Evolutionary conservation across 2,797 vertebrate species (phyloP).

Genomic region (Sciaenops ocellatus): DNA sequence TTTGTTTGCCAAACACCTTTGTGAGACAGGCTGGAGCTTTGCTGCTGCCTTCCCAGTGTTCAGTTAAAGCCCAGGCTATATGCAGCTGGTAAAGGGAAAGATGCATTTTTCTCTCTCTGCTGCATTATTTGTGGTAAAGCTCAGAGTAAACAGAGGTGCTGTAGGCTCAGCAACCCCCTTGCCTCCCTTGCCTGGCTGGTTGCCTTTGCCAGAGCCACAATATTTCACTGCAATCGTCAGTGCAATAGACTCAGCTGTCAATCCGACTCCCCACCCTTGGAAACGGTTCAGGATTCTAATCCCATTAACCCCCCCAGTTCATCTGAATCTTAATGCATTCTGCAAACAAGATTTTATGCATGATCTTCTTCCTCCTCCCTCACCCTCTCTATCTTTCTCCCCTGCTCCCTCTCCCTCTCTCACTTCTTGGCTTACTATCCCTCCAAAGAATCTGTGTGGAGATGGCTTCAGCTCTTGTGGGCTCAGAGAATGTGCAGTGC

Average conservation of each 20-base stretch:
- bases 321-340: slow-evolving; percentile 91
- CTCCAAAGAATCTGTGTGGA: slow-evolving; percentile 82
- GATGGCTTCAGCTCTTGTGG: slow-evolving; percentile 85
- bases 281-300: slow-evolving; percentile 88
- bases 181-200: slow-evolving; percentile 59
- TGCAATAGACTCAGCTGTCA: slow-evolving; percentile 84
- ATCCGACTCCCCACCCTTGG: slow-evolving; percentile 81
- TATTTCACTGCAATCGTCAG: slow-evolving; percentile 83
- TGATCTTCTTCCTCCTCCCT: slow-evolving; percentile 84
- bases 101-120: slow-evolving; percentile 34
- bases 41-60: slow-evolving; percentile 54
- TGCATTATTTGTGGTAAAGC: slow-evolving; percentile 68
- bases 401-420: slow-evolving; percentile 60
- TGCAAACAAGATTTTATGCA: slow-evolving; percentile 90
- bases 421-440: slow-evolving; percentile 82
- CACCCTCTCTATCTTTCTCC: slow-evolving; percentile 59
- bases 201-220: slow-evolving; percentile 78
- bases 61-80: slow-evolving; percentile 54
- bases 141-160: slow-evolving; percentile 77
- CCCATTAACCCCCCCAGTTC: slow-evolving; percentile 85
- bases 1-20: slow-evolving; percentile 86
- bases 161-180: slow-evolving; percentile 70
- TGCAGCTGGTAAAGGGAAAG: slow-evolving; percentile 49
- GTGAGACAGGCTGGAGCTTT: slow-evolving; percentile 71
- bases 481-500: slow-evolving; percentile 84